Conservation (phyloP, 2,888 invertebrate species). For the Drosophila nr. perissopoda region DNA sequence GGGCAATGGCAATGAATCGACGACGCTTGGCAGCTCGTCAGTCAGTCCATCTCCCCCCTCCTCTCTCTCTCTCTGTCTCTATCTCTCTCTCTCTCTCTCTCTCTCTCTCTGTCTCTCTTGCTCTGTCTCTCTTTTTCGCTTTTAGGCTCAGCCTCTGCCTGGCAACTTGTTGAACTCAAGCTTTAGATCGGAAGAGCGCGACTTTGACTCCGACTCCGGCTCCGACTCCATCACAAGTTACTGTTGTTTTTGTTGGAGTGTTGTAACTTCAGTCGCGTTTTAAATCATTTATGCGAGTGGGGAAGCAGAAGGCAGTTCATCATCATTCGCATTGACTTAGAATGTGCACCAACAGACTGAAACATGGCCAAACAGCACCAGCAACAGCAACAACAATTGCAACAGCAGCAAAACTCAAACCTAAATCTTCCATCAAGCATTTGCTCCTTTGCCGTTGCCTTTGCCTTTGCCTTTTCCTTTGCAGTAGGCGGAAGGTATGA, state of each 20-base stretch:
- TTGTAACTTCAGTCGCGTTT: slow-evolving; percentile 53
- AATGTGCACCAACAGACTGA: slow-evolving; percentile 69
- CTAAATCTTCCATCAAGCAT: neutral
- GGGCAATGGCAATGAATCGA: slow-evolving; percentile 24
- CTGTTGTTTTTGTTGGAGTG: slow-evolving; percentile 10
- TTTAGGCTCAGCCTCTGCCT: slow-evolving; percentile 3
- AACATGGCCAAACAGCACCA: slow-evolving; percentile 26
- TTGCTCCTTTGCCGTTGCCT: slow-evolving; percentile 14
- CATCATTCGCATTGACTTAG: slow-evolving; percentile 79
- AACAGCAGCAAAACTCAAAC: slow-evolving; percentile 2
- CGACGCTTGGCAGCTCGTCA: slow-evolving; percentile 23
- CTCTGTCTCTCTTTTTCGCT: neutral
- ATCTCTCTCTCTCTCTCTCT: neutral
- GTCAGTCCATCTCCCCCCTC: slow-evolving; percentile 2
- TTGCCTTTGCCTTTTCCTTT: slow-evolving; percentile 20
- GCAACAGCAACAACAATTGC: slow-evolving; percentile 13
- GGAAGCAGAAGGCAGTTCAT: slow-evolving; percentile 69
- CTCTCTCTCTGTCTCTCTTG: neutral
- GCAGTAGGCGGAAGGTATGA: slow-evolving; percentile 81
- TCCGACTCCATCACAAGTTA: slow-evolving; percentile 46
- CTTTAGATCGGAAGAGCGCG: slow-evolving; percentile 36
- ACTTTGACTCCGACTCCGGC: slow-evolving; percentile 11
- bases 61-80: no score
- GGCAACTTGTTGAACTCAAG: slow-evolving; percentile 51
- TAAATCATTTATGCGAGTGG: slow-evolving; percentile 77